Conservation (phyloP, 2,797 vertebrate genomes). For the Anableps anableps region DNA sequence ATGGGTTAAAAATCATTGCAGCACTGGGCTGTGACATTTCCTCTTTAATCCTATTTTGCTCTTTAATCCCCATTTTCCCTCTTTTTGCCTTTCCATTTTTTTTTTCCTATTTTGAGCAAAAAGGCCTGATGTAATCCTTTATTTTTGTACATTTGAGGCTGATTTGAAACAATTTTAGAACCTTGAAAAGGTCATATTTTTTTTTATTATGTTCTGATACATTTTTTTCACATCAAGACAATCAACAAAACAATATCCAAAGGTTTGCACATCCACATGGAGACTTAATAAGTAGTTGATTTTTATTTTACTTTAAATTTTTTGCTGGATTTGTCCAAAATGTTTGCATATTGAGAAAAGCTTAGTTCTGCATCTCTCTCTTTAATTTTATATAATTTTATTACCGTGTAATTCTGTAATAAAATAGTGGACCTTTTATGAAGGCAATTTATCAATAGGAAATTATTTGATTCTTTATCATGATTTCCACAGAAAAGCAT, state of each 20-base stretch:
- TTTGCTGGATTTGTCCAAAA: background rate
- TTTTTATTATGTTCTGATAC: background rate
- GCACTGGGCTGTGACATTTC: background rate
- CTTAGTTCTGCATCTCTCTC: background rate
- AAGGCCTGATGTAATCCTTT: background rate
- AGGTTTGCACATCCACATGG: background rate
- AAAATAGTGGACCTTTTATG: too few relatives aligned
- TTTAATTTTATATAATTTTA: background rate
- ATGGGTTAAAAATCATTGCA: background rate
- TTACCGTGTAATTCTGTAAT: background rate
- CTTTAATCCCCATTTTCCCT: background rate
- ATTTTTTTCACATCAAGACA: background rate
- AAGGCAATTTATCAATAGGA: background rate
- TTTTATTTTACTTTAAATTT: background rate
- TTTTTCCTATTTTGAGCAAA: background rate
- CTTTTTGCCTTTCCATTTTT: too few relatives aligned
- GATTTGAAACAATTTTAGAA: background rate
- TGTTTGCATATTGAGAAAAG: background rate
- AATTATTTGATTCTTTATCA: background rate
- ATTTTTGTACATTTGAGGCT: background rate
- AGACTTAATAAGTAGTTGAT: background rate
- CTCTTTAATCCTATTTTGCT: background rate
- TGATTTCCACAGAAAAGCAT: background rate
- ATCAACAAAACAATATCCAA: background rate
- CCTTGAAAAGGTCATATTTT: background rate